Evolutionary conservation across 2,888 invertebrate species (phyloP).

Genomic region (Eupeodes latifasciatus): DNA sequence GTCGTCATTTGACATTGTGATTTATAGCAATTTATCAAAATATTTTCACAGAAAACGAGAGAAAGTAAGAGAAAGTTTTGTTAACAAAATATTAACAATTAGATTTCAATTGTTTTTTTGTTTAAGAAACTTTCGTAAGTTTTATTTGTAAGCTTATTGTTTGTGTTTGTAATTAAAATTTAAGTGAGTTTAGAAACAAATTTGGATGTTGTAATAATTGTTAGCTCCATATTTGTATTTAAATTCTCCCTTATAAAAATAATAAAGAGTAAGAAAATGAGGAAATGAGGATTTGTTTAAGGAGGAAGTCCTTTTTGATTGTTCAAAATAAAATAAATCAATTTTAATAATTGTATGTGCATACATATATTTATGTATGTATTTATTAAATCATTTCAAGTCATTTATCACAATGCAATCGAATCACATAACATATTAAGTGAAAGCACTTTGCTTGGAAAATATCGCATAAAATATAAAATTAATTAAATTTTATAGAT

Average conservation of each 20-base stretch:
- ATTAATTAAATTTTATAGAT: background rate
- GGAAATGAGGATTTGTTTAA: too few relatives aligned
- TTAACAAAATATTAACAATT: background rate
- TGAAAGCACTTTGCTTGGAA: background rate
- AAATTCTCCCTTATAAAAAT: too few relatives aligned
- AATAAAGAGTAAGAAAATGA: too few relatives aligned
- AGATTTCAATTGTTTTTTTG: background rate
- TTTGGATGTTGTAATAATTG: background rate
- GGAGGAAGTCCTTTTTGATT: too few relatives aligned
- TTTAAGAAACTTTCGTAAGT: background rate
- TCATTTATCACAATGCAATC: slow-evolving; percentile 9
- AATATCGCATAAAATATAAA: slow-evolving; percentile 5
- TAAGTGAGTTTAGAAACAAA: background rate
- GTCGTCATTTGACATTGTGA: background rate
- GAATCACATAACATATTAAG: background rate
- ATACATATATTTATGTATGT: background rate
- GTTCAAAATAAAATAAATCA: background rate
- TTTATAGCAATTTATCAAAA: slow-evolving; percentile 20
- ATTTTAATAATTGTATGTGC: background rate
- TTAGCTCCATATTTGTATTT: background rate
- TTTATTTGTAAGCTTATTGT: background rate
- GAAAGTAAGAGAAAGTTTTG: background rate
- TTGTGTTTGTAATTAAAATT: slow-evolving; percentile 2
- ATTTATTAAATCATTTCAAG: slow-evolving; percentile 4
- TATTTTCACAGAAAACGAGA: background rate